These are phyloP conservation scores for Silvanus unidentatus DNA, from an alignment of 2,888 invertebrate genomes.

Conservation along the genomic window DNA sequence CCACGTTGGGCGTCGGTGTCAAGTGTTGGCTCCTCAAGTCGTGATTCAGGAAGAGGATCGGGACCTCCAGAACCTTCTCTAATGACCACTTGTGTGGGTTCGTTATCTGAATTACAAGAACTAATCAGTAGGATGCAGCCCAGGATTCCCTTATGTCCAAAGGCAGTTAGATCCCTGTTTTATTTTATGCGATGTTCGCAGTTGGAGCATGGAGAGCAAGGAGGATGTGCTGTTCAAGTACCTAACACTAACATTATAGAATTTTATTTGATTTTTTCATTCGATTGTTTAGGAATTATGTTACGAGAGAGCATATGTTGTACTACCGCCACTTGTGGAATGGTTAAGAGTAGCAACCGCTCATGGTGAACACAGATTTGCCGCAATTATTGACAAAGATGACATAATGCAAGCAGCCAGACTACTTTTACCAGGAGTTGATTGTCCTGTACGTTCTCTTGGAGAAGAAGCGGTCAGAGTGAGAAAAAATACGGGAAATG, in stretches of 20 bases:
- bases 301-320: conserved; percentile 81
- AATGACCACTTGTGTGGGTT: conserved; percentile 84
- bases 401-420: conserved; percentile 86
- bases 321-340: conserved; percentile 83
- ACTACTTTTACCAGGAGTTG: conserved; percentile 78
- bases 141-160: conserved; percentile 52
- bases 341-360: conserved; percentile 82
- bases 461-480: conserved; percentile 54
- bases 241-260: background rate
- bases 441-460: conserved; percentile 76
- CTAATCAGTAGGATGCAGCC: conserved; percentile 58
- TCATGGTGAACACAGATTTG: conserved; percentile 74
- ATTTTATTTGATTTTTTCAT: conserved; percentile 1
- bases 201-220: conserved; percentile 48
- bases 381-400: conserved; percentile 68
- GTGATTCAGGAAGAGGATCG: conserved; percentile 44
- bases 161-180: conserved; percentile 75
- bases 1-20: conserved; percentile 65
- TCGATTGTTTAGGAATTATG: conserved; percentile 61
- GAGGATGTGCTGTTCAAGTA: conserved; percentile 38
- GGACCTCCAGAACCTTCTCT: conserved; percentile 61
- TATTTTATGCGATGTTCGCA: conserved; percentile 92
- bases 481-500: conserved; percentile 38
- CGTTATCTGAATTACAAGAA: conserved; percentile 70
- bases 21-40: conserved; percentile 45